These are phyloP conservation scores for Ovis aries DNA, from an alignment of 2,113 vertebrate species.

Conservation along the genomic window ARS-UI_Ramb_v3.0 NC_056057.1:37203001-37203500, in stretches of 20 bases:
- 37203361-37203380: not conserved
- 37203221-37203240: not conserved
- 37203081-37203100: not conserved
- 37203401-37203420: not conserved
- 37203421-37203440: not conserved
- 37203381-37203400: not conserved
- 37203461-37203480: not conserved
- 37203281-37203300: not conserved
- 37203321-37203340: not conserved
- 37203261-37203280: not conserved
- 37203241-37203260: not conserved
- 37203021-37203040: not conserved
- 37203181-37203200: not conserved
- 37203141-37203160: not conserved
- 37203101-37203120: not conserved
- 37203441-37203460: not conserved
- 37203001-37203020: not conserved
- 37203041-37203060: not conserved
- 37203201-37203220: not conserved
- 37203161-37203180: not conserved
- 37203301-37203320: not conserved
- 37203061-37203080: not conserved
- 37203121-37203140: not conserved
- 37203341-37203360: not conserved
- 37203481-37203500: fast-evolving